phyloP scores from a whole-genome alignment of 2,888 invertebrate species.

The Tetramorium bicarinatum region DNA sequence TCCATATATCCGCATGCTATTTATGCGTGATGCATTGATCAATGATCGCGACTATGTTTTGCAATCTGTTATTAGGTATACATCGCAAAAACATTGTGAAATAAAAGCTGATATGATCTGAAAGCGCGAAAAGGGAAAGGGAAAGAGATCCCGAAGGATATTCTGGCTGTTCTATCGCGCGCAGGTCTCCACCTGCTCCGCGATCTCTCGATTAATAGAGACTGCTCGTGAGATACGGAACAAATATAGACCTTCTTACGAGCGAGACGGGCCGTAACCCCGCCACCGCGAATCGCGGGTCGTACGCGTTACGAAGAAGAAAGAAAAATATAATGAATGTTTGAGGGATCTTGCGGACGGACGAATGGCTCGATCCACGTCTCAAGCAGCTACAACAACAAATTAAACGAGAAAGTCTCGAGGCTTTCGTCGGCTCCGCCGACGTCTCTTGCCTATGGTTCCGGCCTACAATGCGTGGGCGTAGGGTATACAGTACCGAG shows the following conservation, averaged over 20 bases:
- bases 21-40: constrained; percentile 27
- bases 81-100: neutral
- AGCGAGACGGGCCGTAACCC: constrained; percentile 65
- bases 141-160: constrained; percentile 1
- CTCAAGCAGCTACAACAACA: constrained; percentile 85
- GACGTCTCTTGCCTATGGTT: constrained; percentile 52
- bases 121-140: neutral
- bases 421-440: constrained; percentile 74
- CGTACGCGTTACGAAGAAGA: constrained; percentile 79
- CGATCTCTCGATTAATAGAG: constrained; percentile 68
- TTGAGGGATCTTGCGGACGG: constrained; percentile 77
- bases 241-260: constrained; percentile 64
- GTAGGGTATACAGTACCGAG: constrained; percentile 68
- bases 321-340: constrained; percentile 85
- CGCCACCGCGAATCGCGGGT: constrained; percentile 43
- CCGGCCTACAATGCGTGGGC: constrained; percentile 68
- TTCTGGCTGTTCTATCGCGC: constrained; percentile 10
- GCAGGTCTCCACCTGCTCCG: constrained; percentile 26
- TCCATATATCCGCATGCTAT: constrained; percentile 38
- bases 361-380: constrained; percentile 78
- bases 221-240: constrained; percentile 59
- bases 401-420: constrained; percentile 82
- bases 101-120: constrained; percentile 5
- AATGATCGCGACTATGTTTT: constrained; percentile 1
- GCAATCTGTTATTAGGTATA: constrained; percentile 34